Percentiles rank a stretch among this genome's conserved stretches.
phyloP scores from a whole-genome alignment of 1,140 invertebrate genomes.

The Saccostrea glomerata region DNA sequence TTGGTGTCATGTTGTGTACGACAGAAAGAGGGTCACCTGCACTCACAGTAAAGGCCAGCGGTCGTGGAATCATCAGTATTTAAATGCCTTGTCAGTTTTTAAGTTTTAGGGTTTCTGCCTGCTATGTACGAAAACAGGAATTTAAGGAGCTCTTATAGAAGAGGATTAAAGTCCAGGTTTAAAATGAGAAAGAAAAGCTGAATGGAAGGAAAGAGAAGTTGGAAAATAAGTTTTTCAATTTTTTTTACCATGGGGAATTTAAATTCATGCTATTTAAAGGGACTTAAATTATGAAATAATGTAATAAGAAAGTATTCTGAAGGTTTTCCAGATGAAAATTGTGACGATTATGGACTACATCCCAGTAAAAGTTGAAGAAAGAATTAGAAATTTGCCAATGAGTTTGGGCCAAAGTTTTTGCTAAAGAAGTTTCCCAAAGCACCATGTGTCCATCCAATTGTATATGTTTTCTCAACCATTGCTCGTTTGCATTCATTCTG shows the following conservation, averaged over 20 bases:
- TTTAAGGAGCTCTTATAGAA: background rate
- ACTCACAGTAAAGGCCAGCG: constrained; percentile 40
- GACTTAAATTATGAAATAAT: too few species aligned
- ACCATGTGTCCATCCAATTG: background rate
- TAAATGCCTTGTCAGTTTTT: constrained; percentile 41
- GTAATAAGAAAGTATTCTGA: background rate
- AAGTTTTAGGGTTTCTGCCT: constrained; percentile 47
- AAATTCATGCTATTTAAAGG: background rate
- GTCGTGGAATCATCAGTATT: constrained; percentile 35
- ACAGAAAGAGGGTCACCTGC: constrained; percentile 36
- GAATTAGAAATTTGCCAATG: background rate
- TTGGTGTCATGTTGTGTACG: constrained; percentile 40
- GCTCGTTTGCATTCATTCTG: background rate
- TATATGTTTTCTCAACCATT: background rate
- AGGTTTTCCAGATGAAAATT: too few species aligned
- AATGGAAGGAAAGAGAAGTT: background rate
- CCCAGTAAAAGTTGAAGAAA: background rate
- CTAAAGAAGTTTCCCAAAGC: background rate
- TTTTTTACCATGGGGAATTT: background rate
- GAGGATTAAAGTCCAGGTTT: background rate
- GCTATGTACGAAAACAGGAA: constrained; percentile 35
- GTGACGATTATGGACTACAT: too few species aligned
- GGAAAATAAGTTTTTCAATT: background rate
- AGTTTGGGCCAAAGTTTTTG: background rate
- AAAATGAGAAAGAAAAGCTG: background rate